Conservation (phyloP, 2,888 invertebrate species). For the Temnothorax rugatulus region DNA sequence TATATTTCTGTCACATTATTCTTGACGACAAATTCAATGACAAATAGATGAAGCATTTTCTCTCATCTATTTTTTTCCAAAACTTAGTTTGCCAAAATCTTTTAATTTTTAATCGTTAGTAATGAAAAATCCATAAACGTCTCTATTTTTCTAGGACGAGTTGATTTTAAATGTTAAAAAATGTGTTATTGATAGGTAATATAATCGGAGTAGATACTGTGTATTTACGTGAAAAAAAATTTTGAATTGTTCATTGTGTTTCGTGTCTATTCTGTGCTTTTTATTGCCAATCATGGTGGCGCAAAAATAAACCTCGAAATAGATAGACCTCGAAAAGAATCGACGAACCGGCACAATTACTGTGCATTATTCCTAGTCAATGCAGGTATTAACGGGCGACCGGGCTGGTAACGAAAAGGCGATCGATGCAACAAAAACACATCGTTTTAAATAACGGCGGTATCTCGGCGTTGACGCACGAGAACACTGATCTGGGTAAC, state of each 20-base stretch:
- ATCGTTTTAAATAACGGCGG: slow-evolving; percentile 41
- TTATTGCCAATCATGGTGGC: neutral
- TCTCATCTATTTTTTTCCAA: neutral
- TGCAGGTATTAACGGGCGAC: slow-evolving; percentile 21
- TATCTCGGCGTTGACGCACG: slow-evolving; percentile 2
- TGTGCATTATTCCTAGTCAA: neutral
- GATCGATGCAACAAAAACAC: slow-evolving; percentile 13
- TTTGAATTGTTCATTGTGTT: neutral
- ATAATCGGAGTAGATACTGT: neutral
- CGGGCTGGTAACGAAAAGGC: neutral
- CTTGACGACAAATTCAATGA: neutral
- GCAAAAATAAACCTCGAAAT: slow-evolving; percentile 6
- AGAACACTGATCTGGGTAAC: neutral
- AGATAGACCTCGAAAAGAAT: slow-evolving; percentile 14
- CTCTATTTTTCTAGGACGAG: neutral
- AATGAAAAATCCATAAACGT: neutral
- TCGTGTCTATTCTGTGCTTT: neutral
- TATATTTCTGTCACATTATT: neutral
- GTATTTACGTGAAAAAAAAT: neutral
- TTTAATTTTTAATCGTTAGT: neutral
- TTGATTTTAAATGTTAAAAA: neutral
- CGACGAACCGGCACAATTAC: slow-evolving; percentile 24
- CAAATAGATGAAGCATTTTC: neutral
- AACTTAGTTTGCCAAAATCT: neutral
- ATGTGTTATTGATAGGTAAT: neutral